Conservation (phyloP, 2,113 vertebrate species). For the Mirounga angustirostris region DNA sequence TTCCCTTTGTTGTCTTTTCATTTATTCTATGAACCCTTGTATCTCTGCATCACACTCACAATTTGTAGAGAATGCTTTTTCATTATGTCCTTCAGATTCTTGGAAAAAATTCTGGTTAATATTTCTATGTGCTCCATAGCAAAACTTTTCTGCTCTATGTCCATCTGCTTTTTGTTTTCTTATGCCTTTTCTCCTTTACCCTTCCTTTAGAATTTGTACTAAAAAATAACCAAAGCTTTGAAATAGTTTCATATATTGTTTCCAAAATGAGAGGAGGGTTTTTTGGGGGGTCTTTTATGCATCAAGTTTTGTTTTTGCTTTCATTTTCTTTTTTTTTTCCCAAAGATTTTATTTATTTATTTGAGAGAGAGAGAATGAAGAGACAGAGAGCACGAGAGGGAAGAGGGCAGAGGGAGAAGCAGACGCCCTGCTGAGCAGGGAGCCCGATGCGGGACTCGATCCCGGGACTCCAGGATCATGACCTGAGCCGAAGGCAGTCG, state of each 20-base stretch:
- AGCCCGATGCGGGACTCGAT: too few relatives aligned
- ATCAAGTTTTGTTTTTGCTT: background rate
- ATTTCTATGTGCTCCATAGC: background rate
- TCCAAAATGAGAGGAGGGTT: background rate
- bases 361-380: too few relatives aligned
- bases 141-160: background rate
- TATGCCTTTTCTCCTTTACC: background rate
- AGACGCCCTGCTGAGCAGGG: too few relatives aligned
- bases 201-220: background rate
- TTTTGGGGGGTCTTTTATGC: background rate
- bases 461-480: too few relatives aligned
- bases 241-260: background rate
- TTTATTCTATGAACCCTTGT: background rate
- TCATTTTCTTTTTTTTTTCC: background rate
- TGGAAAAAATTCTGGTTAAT: slow-evolving; percentile 26
- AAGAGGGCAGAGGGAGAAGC: too few relatives aligned
- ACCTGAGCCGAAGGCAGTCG: too few relatives aligned
- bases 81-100: background rate
- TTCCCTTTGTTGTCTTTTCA: slow-evolving; percentile 43
- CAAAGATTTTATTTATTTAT: too few relatives aligned
- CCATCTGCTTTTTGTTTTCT: background rate
- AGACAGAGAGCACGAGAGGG: too few relatives aligned
- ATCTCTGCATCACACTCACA: background rate
- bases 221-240: background rate
- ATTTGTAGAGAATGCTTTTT: slow-evolving; percentile 9